phyloP scores from a whole-genome alignment of 2,888 invertebrate genomes.

The Conops quadrifasciatus region DNA sequence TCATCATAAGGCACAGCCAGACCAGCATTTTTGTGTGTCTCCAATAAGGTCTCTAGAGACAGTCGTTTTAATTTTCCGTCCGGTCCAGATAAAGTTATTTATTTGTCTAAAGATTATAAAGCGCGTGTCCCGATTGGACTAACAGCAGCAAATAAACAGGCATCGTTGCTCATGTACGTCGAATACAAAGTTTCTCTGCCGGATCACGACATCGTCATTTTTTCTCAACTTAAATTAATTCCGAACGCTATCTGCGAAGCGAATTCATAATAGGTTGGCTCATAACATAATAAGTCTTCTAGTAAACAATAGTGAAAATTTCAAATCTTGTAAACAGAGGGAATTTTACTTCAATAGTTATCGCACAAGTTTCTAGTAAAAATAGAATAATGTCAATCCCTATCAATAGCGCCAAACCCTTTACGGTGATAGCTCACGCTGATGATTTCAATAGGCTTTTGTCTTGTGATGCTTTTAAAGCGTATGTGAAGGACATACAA shows the following conservation, averaged over 20 bases:
- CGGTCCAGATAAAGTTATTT: constrained; percentile 5
- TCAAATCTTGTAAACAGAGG: not conserved
- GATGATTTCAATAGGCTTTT: not conserved
- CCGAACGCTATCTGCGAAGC: not conserved
- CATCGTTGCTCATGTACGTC: constrained; percentile 10
- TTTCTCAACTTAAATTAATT: constrained; percentile 1
- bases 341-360: not conserved
- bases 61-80: constrained; percentile 12
- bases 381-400: not conserved
- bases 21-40: constrained; percentile 13
- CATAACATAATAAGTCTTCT: too few species aligned
- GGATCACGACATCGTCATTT: constrained; percentile 8
- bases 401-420: not conserved
- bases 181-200: constrained; percentile 5
- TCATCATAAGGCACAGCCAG: not conserved
- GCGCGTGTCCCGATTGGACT: constrained; percentile 13
- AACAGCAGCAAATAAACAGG: constrained; percentile 17
- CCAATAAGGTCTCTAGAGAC: constrained; percentile 13
- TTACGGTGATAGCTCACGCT: not conserved
- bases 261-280: too few species aligned
- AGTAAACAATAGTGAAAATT: too few species aligned
- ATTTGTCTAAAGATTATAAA: constrained; percentile 10
- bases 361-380: too few species aligned
- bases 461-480: not conserved
- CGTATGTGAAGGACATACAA: not conserved